phyloP scores from a whole-genome alignment of 2,113 vertebrate species.

The Bothrops jararaca region DNA sequence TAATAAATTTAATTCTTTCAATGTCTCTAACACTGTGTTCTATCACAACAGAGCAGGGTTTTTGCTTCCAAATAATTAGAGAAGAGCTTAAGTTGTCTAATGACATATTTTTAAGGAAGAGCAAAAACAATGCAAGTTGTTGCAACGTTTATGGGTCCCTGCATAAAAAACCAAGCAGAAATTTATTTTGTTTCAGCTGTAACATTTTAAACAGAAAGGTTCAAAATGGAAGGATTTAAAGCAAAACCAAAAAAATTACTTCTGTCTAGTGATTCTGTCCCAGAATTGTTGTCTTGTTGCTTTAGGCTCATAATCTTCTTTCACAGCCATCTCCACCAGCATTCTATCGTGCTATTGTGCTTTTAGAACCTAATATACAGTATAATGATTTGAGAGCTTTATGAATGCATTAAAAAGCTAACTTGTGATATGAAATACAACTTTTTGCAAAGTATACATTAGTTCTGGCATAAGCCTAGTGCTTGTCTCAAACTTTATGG shows the following conservation, averaged over 20 bases:
- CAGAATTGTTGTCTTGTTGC: conserved; percentile 25
- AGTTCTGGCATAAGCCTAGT: not conserved
- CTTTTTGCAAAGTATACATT: not conserved
- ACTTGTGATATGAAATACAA: not conserved
- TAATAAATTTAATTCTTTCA: not conserved
- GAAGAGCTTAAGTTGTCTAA: not conserved
- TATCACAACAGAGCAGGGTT: conserved; percentile 39
- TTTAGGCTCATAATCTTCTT: not conserved
- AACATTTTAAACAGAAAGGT: conserved; percentile 35
- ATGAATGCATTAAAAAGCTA: not conserved
- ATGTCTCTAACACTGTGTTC: conserved; percentile 30
- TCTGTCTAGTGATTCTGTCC: conserved; percentile 51
- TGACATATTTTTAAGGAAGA: not conserved
- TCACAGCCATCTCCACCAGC: not conserved
- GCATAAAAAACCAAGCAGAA: not conserved
- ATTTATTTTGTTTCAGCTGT: conserved; percentile 47
- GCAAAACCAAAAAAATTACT: conserved; percentile 46
- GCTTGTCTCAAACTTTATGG: rapidly evolving
- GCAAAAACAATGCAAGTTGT: conserved; percentile 32
- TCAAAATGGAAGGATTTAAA: conserved; percentile 51
- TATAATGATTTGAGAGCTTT: not conserved
- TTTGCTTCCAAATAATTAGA: conserved; percentile 42
- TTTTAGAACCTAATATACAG: not conserved
- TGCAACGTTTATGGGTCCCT: not conserved
- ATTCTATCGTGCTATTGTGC: rapidly evolving